These are phyloP conservation scores for Shinisaurus crocodilurus DNA, from an alignment of 2,113 vertebrate species.

Conservation along the genomic window DNA sequence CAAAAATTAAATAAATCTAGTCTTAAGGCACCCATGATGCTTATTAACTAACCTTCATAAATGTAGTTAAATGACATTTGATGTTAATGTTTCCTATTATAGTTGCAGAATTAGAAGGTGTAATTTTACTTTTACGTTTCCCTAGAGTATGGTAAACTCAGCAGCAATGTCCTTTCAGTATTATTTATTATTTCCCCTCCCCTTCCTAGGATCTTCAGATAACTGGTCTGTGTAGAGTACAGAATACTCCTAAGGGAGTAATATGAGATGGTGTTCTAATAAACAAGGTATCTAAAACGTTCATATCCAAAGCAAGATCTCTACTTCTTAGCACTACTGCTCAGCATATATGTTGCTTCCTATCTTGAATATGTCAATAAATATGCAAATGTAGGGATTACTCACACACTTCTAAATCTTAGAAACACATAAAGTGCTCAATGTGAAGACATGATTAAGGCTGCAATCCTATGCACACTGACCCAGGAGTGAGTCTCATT, in stretches of 20 bases:
- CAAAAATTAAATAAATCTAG: slow-evolving; percentile 65
- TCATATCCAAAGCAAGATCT: not conserved
- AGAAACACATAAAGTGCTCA: not conserved
- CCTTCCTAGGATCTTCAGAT: slow-evolving; percentile 30
- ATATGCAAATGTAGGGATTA: not conserved
- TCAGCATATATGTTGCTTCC: not conserved
- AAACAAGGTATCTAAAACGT: slow-evolving; percentile 13
- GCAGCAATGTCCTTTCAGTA: slow-evolving; percentile 33
- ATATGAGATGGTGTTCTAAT: slow-evolving; percentile 28
- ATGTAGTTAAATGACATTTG: slow-evolving; percentile 57
- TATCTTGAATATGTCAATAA: slow-evolving; percentile 6
- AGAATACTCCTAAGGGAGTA: slow-evolving; percentile 2
- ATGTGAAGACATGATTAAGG: not conserved
- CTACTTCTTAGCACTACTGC: not conserved
- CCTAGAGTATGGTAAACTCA: slow-evolving; percentile 61
- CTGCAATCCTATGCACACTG: not conserved
- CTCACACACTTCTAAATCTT: not conserved
- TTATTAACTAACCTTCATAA: slow-evolving; percentile 56
- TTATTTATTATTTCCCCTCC: slow-evolving; percentile 32
- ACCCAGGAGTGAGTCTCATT: not conserved
- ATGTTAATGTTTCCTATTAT: slow-evolving; percentile 53
- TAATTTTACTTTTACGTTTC: slow-evolving; percentile 62
- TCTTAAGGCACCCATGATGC: slow-evolving; percentile 52
- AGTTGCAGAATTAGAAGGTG: slow-evolving; percentile 57
- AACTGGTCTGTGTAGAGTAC: slow-evolving; percentile 31